phyloP scores from a whole-genome alignment of 1,140 invertebrate species.

The Orchestia grillus region DNA sequence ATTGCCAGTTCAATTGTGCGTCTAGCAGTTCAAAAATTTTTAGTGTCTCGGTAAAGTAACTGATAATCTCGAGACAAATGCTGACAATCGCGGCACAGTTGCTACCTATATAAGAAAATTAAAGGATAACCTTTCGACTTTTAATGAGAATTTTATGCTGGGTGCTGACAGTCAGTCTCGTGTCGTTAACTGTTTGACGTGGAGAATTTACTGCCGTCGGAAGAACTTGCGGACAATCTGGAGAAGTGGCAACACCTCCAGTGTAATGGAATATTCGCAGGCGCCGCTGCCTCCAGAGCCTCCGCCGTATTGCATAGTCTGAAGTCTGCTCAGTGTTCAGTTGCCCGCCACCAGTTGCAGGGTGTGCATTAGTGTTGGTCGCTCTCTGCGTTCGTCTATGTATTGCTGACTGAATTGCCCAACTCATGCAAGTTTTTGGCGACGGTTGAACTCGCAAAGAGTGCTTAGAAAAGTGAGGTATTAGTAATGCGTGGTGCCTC shows the following conservation, averaged over 20 bases:
- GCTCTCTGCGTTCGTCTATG: neutral
- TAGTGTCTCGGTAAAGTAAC: neutral
- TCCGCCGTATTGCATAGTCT: constrained; percentile 16
- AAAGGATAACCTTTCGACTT: neutral
- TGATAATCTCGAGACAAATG: neutral
- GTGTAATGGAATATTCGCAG: constrained; percentile 14
- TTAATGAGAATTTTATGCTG: neutral
- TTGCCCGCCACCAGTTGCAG: neutral
- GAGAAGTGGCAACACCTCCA: neutral
- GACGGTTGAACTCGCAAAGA: neutral
- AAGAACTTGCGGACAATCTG: neutral
- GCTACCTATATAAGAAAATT: neutral
- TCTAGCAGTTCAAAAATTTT: too few species aligned
- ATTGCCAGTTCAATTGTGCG: too few species aligned
- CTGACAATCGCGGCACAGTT: neutral
- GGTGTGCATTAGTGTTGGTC: neutral
- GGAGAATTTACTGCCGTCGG: neutral
- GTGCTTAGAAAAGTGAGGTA: neutral
- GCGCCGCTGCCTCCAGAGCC: neutral
- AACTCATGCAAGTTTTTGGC: neutral
- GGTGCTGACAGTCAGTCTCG: neutral
- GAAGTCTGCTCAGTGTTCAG: neutral
- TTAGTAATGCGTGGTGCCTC: neutral
- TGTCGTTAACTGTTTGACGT: neutral
- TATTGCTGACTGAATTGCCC: neutral